Percentiles rank a stretch among this genome's conserved stretches.
These are phyloP conservation scores for Lasioglossum pauxillum DNA, from an alignment of 2,888 invertebrate genomes.

Conservation along the genomic window DNA sequence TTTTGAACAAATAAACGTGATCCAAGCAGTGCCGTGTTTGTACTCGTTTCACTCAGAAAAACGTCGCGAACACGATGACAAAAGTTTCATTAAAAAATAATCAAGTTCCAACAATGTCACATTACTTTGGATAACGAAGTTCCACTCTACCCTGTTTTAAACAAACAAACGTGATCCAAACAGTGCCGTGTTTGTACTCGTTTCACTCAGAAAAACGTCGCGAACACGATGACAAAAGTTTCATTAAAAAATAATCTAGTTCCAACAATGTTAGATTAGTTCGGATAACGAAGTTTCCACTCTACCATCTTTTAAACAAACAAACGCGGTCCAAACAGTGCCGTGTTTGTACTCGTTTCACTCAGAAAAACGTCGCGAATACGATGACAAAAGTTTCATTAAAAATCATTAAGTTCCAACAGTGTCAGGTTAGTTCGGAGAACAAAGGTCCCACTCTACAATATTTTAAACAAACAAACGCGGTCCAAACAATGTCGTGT, in stretches of 20 bases:
- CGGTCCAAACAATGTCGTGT: background rate
- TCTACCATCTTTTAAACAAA: too few relatives aligned
- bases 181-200: background rate
- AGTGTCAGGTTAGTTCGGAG: background rate
- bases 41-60: too few relatives aligned
- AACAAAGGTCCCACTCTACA: fast-evolving
- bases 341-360: background rate
- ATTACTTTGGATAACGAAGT: background rate
- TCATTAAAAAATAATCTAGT: background rate
- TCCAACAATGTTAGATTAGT: background rate
- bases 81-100: background rate
- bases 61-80: background rate
- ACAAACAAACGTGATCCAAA: background rate
- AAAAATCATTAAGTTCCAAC: background rate
- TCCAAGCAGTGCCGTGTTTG: too few relatives aligned
- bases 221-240: background rate
- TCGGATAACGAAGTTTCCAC: background rate
- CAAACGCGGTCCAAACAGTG: background rate
- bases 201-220: background rate
- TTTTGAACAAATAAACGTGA: too few relatives aligned
- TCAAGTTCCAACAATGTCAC: background rate
- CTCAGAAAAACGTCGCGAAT: background rate
- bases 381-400: background rate
- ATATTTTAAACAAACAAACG: background rate
- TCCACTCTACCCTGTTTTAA: background rate